Evolutionary conservation across 2,888 invertebrate species (phyloP), one percentile per base, ranked within the genome.

Genomic region (Metellina segmentata): DNA sequence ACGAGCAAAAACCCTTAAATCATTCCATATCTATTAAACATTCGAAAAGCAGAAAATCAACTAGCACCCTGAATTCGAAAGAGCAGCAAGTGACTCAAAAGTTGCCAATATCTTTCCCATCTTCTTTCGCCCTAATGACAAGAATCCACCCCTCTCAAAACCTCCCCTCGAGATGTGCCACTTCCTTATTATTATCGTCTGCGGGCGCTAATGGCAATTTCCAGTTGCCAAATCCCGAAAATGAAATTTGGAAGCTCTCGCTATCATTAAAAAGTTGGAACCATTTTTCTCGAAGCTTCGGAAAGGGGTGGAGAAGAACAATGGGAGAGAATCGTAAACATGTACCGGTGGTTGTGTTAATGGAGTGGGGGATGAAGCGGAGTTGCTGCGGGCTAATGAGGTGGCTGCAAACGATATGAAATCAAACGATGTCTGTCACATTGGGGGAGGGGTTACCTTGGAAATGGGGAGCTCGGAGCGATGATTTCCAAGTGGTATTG

Each of bases 41-140:
- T 85, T n/a, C 11, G 20, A 16, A 85, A 85, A 85, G 61, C 85
- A 77, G 77, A 49, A 85, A 85, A 85, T 85, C 85, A 85, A 77
- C 69, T 53, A 85, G 8, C 61, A 19, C 34, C 16, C 52, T n/a
- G 7, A 79, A 52, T 51, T 34, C 34, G 34, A 34, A 34, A 34
- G 34, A 34, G 34, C 34, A 34, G 34, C 34, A 34, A 34, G 34
- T 20, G 75, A 83, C 61, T 85, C 75, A 85, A 85, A 85, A 85
- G 85, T 85, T 85, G 77, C 75, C 69, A 69, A 83, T 83, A 74
- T 83, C 83, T 69, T 75, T 74, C 74, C 53, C 74, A 85, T 61
- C 61, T 61, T 61, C 61, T 11, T 61, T 16, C 61, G 16, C 61
- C 61, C 61, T 61, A 61, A 61, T 61, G 61, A 61, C 61, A 61